Evolutionary conservation across 2,797 vertebrate genomes (phyloP).

Genomic region (Columba guinea): DNA sequence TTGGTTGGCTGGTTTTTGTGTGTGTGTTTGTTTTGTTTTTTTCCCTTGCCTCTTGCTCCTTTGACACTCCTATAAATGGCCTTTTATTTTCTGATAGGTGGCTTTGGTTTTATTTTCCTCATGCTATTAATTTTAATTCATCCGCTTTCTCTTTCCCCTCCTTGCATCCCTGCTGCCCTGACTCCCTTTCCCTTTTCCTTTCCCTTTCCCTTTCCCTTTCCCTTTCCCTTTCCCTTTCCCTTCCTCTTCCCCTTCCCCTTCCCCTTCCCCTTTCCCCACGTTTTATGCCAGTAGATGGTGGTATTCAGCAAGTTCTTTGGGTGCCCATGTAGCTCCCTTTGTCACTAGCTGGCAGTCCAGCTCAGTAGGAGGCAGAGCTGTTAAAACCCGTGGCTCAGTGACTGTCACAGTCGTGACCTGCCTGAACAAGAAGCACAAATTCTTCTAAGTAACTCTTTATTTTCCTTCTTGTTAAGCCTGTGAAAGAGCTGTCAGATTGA

Average conservation of each 20-base stretch:
- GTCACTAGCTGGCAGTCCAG: conserved; percentile 23
- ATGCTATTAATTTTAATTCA: not conserved
- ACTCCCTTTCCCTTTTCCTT: not conserved
- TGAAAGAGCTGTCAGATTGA: conserved; percentile 10
- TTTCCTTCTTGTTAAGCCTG: not conserved
- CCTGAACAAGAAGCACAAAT: not conserved
- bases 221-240: no score
- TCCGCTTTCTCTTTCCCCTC: not conserved
- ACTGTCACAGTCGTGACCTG: not conserved
- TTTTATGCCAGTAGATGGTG: conserved; percentile 45
- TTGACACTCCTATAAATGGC: not conserved
- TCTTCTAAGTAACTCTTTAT: not conserved
- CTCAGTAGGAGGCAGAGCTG: not conserved
- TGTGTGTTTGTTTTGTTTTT: no score
- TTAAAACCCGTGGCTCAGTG: not conserved
- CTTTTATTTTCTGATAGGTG: not conserved
- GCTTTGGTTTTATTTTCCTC: not conserved
- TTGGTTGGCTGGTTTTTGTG: no score
- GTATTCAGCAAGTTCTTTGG: conserved; percentile 20
- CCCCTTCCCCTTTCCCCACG: not conserved
- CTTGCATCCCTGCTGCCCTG: not conserved
- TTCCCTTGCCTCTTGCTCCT: not conserved
- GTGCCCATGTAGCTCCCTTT: not conserved
- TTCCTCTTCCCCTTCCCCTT: no score
- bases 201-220: no score